Evolutionary conservation across 1,140 invertebrate species (phyloP).

Genomic region (Hypsibius dujardini): DNA sequence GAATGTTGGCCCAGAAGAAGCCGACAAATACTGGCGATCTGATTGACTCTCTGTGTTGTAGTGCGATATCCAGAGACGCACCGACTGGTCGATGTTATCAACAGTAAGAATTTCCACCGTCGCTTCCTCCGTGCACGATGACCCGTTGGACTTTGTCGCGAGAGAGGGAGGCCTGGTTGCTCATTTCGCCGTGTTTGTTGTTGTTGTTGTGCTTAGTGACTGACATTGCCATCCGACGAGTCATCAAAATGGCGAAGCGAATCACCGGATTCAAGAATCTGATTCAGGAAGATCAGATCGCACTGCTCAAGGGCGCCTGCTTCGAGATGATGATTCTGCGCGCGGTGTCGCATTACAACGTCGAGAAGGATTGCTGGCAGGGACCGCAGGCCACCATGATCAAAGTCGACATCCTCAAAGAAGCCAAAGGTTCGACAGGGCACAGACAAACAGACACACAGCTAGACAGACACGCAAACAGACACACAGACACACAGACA

Average conservation of each 20-base stretch:
- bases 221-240: constrained; percentile 63
- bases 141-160: too few species aligned
- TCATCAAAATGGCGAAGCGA: constrained; percentile 80
- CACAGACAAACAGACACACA: too few species aligned
- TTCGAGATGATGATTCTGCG: constrained; percentile 80
- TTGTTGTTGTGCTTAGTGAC: too few species aligned
- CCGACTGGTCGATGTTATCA: constrained; percentile 5
- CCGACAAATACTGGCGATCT: too few species aligned
- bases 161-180: too few species aligned
- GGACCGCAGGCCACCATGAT: constrained; percentile 37
- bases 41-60: neutral
- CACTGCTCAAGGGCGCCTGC: constrained; percentile 65
- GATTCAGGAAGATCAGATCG: constrained; percentile 75
- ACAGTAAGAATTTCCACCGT: neutral
- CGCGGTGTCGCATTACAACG: constrained; percentile 68
- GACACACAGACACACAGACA: too few species aligned
- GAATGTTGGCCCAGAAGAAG: too few species aligned
- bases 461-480: too few species aligned
- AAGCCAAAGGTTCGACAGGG: too few species aligned
- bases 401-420: constrained; percentile 63
- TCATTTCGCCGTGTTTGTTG: constrained; percentile 23
- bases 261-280: constrained; percentile 69
- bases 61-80: neutral
- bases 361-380: constrained; percentile 63
- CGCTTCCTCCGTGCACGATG: too few species aligned